A percentile compares a stretch with the other conserved stretches of the same genome.
phyloP scores from a whole-genome alignment of 2,888 invertebrate genomes.

The Phorcus lineatus region DNA sequence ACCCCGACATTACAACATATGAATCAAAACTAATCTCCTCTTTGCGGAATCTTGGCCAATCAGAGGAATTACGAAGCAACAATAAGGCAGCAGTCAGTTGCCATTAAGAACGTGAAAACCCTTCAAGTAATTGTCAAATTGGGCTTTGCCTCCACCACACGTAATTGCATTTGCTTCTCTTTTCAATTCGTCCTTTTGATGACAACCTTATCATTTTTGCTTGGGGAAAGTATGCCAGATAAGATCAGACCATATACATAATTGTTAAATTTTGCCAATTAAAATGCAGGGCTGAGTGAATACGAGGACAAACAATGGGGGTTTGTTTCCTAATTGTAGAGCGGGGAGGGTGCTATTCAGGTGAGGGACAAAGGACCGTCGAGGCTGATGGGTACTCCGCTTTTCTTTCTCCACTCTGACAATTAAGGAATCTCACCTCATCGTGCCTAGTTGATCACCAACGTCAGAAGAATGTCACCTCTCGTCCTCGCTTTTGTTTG shows the following conservation, averaged over 20 bases:
- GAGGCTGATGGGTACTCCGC: conserved; percentile 17
- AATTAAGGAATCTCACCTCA: conserved; percentile 30
- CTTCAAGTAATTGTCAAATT: conserved; percentile 13
- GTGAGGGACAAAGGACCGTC: background rate
- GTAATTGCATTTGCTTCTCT: conserved; percentile 18
- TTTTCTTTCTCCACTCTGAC: conserved; percentile 22
- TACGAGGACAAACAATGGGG: conserved; percentile 28
- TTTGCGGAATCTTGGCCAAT: background rate
- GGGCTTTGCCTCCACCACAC: background rate
- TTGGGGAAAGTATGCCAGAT: conserved; percentile 26
- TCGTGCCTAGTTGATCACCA: conserved; percentile 19
- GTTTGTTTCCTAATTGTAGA: conserved; percentile 38
- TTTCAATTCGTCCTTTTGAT: background rate
- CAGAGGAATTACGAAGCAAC: conserved; percentile 1
- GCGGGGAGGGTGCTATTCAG: conserved; percentile 24
- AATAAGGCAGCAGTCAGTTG: conserved; percentile 18
- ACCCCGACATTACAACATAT: background rate
- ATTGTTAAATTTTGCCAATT: conserved; percentile 39
- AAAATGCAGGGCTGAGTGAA: conserved; percentile 29
- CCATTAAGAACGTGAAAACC: background rate
- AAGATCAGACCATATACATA: conserved; percentile 30
- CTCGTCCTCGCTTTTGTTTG: conserved; percentile 24
- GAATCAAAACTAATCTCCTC: background rate
- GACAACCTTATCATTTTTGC: conserved; percentile 23
- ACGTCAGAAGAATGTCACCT: conserved; percentile 16